These are phyloP conservation scores for Petrocephalus schoutedeni DNA, from an alignment of 2,797 vertebrate species.

Conservation along the genomic window DNA sequence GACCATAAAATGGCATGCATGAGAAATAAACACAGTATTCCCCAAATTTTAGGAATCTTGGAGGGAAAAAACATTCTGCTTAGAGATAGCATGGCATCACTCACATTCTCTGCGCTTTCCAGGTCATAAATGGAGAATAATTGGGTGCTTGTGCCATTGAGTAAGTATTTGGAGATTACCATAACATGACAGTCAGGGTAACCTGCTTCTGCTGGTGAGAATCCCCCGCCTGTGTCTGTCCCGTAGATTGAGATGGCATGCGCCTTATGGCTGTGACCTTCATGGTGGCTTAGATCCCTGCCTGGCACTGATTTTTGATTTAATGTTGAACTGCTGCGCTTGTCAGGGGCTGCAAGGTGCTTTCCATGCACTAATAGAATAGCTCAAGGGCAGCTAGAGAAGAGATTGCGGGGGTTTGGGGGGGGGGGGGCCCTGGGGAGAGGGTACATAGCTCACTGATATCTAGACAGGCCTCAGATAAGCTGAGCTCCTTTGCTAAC, in stretches of 20 bases:
- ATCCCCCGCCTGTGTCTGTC: conserved; percentile 63
- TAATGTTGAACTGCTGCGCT: conserved; percentile 99
- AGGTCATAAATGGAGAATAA: conserved; percentile 29
- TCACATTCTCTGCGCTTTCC: background rate
- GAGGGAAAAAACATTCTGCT: background rate
- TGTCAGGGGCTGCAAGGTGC: conserved; percentile 98
- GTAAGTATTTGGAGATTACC: conserved; percentile 59
- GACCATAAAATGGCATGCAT: background rate
- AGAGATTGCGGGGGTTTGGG: background rate
- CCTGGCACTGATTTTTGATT: conserved; percentile 99
- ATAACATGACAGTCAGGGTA: conserved; percentile 66
- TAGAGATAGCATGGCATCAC: background rate
- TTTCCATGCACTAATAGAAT: conserved; percentile 99
- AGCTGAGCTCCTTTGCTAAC: conserved; percentile 58
- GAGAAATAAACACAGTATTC: background rate
- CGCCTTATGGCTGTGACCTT: conserved; percentile 95
- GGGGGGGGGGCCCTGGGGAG: conserved; percentile 15
- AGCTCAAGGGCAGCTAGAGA: conserved; percentile 88
- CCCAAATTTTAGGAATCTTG: background rate
- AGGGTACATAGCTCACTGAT: conserved; percentile 72
- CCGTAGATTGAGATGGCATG: conserved; percentile 83
- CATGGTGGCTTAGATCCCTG: conserved; percentile 98
- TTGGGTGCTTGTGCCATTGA: conserved; percentile 32
- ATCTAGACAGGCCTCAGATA: conserved; percentile 62
- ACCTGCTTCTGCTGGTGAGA: conserved; percentile 70